Evolutionary conservation across 1,140 invertebrate species (phyloP), one percentile per base, ranked within the genome.

Genomic region (Tigriopus japonicus): DNA sequence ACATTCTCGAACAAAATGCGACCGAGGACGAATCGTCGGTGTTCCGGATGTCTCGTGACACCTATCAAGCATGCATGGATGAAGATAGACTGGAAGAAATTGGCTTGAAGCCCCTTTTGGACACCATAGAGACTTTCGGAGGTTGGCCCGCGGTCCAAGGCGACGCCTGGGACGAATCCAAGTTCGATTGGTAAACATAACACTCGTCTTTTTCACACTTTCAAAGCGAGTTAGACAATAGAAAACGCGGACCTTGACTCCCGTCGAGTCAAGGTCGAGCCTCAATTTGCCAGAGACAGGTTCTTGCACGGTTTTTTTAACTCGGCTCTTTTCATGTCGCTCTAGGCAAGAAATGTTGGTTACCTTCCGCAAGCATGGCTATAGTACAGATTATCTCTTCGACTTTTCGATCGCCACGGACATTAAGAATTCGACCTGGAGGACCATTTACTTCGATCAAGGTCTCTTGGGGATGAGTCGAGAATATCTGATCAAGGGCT

Each of bases 311-410:
- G 3, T 35, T 35, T 35, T 35, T 35, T n/a, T n/a, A n/a, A n/a
- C 28, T 9, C 28, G 3, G 3, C 28, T 35, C 28, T 35, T 35
- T 35, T 35, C 28, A 35, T 35, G 28, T 35, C 28, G 28, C 28
- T 9, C 9, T 35, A 58, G 55, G 55, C 40, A 56, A 66, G 76
- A 87, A 62, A 81, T 81, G 9, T 81, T 90, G 3, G 88, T 85
- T 72, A 83, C 78, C 59, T 90, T 87, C 72, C 76, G 84, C 17
- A 73, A 74, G 53, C 71, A 77, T 6, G 91, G 90, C 3, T 90
- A 87, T 69, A 87, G 85, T 6, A 83, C 88, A 43, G 87, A 92
- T 70, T 91, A 93, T 68, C 83, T 93, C 67, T 77, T 96, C n/a
- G 87, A 92, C 67, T 87, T 94, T 65, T 88, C 85, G 41, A 83